Percentiles rank a stretch among this genome's conserved stretches.
These are phyloP conservation scores for Halcyon badia DNA, from an alignment of 2,797 vertebrate species.

Conservation along the genomic window DNA sequence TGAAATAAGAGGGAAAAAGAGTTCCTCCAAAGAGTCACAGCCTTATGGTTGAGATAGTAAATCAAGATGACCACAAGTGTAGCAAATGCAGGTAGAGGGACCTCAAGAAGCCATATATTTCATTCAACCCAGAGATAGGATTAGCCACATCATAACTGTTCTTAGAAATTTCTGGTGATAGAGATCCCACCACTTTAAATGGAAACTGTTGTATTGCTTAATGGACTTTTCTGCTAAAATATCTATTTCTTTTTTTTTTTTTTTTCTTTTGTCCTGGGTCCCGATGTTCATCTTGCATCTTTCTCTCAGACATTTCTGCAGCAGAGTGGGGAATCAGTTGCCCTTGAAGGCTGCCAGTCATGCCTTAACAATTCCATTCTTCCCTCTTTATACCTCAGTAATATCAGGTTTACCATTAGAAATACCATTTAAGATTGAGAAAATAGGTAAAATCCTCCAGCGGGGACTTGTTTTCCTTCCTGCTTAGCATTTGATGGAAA, in stretches of 20 bases:
- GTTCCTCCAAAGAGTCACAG: neutral
- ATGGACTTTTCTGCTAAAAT: neutral
- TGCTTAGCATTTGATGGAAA: neutral
- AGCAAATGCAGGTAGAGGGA: neutral
- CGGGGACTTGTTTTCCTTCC: neutral
- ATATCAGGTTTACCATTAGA: neutral
- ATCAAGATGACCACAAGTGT: neutral
- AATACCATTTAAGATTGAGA: neutral
- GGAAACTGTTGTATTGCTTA: neutral
- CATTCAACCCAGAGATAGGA: neutral
- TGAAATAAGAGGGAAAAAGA: neutral
- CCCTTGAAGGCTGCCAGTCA: neutral
- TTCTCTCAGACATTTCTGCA: neutral
- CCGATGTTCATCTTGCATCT: neutral
- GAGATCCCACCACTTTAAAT: neutral
- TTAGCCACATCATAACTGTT: neutral
- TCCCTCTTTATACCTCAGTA: neutral
- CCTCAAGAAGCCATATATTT: neutral
- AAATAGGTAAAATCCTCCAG: neutral
- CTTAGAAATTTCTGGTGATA: neutral
- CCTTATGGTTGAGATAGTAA: neutral
- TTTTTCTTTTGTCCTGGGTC: too few species aligned
- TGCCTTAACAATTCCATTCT: neutral
- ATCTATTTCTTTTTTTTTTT: neutral
- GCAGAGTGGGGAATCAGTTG: fast-evolving